Evolutionary conservation across 2,888 invertebrate genomes (phyloP).

Genomic region (Icerya purchasi): DNA sequence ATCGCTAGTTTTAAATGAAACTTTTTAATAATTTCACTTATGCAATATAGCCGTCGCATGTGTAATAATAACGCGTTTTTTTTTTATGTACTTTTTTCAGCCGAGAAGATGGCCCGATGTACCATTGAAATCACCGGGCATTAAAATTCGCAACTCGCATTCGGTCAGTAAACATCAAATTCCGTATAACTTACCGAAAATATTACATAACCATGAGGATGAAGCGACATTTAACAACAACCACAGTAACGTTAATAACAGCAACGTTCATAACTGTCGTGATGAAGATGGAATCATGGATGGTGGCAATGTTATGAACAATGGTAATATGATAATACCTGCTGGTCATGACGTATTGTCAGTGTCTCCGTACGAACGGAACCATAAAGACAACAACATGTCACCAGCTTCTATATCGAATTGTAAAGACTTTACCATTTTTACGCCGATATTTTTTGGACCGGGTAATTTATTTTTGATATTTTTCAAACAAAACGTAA

Average conservation of each 20-base stretch:
- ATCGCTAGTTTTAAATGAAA: too few species aligned
- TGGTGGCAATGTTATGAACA: too few species aligned
- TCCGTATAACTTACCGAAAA: not conserved
- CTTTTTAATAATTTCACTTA: too few species aligned
- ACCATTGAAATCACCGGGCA: conserved; percentile 68
- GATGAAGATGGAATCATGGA: too few species aligned
- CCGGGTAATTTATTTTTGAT: conserved; percentile 6
- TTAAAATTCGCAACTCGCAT: conserved; percentile 32
- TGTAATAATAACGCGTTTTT: too few species aligned
- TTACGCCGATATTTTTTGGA: conserved; percentile 11
- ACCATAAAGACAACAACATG: too few species aligned
- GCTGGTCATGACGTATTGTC: too few species aligned
- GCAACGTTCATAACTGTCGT: not conserved
- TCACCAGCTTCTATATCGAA: not conserved
- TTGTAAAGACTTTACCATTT: conserved; percentile 4
- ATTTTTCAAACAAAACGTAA: too few species aligned
- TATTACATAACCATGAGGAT: not conserved
- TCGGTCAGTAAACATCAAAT: not conserved
- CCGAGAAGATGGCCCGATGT: conserved; percentile 60
- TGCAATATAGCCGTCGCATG: too few species aligned
- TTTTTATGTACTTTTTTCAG: conserved; percentile 2
- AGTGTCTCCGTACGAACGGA: too few species aligned
- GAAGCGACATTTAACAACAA: not conserved
- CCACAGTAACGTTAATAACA: not conserved
- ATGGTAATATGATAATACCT: too few species aligned